phyloP scores from a whole-genome alignment of 1,140 invertebrate genomes.

The Neodiprion pinetum region DNA sequence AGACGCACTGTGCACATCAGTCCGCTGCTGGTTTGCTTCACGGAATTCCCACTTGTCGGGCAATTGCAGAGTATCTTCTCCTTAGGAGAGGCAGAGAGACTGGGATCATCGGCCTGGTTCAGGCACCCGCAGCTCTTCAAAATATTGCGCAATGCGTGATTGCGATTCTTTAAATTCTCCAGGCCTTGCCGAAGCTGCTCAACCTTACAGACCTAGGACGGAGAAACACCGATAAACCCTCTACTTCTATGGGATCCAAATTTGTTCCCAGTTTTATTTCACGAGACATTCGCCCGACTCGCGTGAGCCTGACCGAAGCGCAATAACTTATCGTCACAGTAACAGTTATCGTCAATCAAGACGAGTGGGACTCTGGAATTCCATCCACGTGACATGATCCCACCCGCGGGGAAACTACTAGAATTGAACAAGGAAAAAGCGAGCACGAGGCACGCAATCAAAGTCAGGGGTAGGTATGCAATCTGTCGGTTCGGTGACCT shows the following conservation, averaged over 20 bases:
- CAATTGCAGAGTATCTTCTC: background rate
- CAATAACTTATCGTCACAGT: background rate
- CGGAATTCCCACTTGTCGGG: background rate
- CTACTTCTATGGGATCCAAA: too few species aligned
- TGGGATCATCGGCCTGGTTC: background rate
- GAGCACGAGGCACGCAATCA: background rate
- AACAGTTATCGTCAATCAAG: background rate
- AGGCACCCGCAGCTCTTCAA: slow-evolving; percentile 10
- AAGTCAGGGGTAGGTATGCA: background rate
- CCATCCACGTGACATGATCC: background rate
- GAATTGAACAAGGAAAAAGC: background rate
- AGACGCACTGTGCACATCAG: slow-evolving; percentile 14
- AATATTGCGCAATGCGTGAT: slow-evolving; percentile 20
- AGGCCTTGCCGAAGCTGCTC: slow-evolving; percentile 15
- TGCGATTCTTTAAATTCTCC: slow-evolving; percentile 18
- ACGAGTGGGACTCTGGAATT: background rate
- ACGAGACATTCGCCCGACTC: background rate
- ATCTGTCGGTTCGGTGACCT: background rate
- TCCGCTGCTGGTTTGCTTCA: slow-evolving; percentile 11
- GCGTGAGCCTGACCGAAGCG: background rate
- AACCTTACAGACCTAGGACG: background rate
- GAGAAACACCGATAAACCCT: too few species aligned
- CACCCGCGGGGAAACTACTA: background rate
- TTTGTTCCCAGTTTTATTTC: too few species aligned
- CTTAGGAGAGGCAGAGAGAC: background rate